Base-by-base conservation (phyloP, 2,888 invertebrate species). In the Pinctada fucata region DNA sequence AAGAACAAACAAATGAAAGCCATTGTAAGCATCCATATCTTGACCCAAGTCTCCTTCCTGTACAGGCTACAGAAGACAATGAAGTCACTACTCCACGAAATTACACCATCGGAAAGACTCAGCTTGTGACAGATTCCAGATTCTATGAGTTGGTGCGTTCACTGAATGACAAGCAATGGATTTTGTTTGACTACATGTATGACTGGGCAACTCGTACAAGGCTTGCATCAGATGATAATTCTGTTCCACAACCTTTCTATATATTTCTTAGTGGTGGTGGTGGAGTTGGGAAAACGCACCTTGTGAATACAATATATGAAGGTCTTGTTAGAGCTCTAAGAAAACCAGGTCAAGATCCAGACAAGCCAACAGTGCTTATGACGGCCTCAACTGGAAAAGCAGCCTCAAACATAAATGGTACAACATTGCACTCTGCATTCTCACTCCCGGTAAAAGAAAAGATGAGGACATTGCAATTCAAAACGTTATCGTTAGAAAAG, bases 231-330 rank as follows among this genome's bases (percentile, higher is more conserved):
- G 71, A 45, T 4, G 71, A 51, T 8, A 52, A 52, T 16, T 51
- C 50, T 51, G 52, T 16, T 51, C 71, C 50, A 8, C 48, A 63
- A 6, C n/a, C n/a, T n/a, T n/a, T n/a, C n/a, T n/a, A n/a, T n/a
- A n/a, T n/a, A n/a, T n/a, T n/a, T n/a, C n/a, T n/a, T n/a, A n/a
- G n/a, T n/a, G n/a, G n/a, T n/a, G n/a, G n/a, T n/a, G n/a, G n/a
- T n/a, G n/a, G n/a, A n/a, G n/a, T n/a, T n/a, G n/a, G n/a, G n/a
- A n/a, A n/a, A n/a, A n/a, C n/a, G n/a, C n/a, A n/a, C n/a, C 13
- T 31, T 2, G 31, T 71, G 10, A 71, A 71, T 71, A 58, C 71
- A 6, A 71, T 71, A 2, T 71, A 71, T 71, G 31, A 71, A 52
- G 51, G 71, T 48, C 52, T 31, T 4, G 45, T n/a, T 3, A 5